Evolutionary conservation across 2,797 vertebrate species (phyloP).

Genomic region (Brachyalestes nurse): DNA sequence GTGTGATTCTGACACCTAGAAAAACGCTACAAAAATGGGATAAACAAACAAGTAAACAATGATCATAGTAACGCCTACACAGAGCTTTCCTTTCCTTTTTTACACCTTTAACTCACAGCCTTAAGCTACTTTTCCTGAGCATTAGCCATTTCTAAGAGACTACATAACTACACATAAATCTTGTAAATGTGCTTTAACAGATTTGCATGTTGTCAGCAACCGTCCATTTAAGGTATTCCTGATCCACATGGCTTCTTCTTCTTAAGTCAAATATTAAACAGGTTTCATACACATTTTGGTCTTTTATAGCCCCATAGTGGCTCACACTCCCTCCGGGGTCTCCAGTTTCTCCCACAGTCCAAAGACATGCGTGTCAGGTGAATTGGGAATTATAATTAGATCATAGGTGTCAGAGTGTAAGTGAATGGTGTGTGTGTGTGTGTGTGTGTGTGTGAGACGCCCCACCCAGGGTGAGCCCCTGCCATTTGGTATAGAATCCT

Average conservation of each 20-base stretch:
- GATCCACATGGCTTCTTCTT: background rate
- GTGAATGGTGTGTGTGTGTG: no score
- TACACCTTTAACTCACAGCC: background rate
- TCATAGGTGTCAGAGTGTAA: no score
- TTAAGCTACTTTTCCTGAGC: background rate
- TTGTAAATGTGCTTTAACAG: slow-evolving; percentile 2
- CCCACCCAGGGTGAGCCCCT: no score
- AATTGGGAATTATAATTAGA: no score
- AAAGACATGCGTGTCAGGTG: no score
- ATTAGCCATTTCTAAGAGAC: background rate
- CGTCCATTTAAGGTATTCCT: background rate
- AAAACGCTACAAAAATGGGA: background rate
- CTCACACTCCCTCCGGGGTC: no score
- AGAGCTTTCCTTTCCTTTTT: background rate
- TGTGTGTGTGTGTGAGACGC: no score
- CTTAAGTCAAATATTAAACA: background rate
- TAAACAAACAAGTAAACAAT: background rate
- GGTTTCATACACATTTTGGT: background rate
- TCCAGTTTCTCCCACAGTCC: no score
- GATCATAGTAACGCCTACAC: background rate
- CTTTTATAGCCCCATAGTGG: background rate
- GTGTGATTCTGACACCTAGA: background rate
- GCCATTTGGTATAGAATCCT: no score
- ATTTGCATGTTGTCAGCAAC: background rate
- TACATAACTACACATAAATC: background rate